These are phyloP conservation scores for Natator depressus DNA, from an alignment of 2,113 vertebrate genomes.

Conservation along the genomic window DNA sequence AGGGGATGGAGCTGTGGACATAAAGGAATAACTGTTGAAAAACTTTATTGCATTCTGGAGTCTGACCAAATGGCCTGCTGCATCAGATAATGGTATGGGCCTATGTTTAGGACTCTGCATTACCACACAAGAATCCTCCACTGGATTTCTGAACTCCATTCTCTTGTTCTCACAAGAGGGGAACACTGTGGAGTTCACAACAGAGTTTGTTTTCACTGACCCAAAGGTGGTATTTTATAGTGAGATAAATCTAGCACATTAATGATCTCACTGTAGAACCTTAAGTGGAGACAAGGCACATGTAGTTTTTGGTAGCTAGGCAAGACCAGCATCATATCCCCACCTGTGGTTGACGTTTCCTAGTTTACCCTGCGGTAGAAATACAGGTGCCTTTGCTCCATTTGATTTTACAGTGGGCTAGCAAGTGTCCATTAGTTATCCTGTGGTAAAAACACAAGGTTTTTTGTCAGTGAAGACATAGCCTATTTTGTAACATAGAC, in stretches of 20 bases:
- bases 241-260: not conserved
- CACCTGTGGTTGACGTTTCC: not conserved
- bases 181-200: not conserved
- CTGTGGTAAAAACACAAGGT: not conserved
- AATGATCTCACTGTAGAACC: not conserved
- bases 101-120: not conserved
- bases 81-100: not conserved
- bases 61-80: not conserved
- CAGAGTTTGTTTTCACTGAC: not conserved
- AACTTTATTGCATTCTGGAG: not conserved
- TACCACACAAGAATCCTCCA: not conserved
- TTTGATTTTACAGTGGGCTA: not conserved
- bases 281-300: not conserved
- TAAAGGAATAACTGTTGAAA: not conserved
- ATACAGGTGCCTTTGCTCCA: not conserved
- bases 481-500: not conserved
- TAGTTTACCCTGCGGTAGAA: not conserved
- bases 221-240: not conserved
- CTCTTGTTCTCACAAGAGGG: not conserved
- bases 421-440: not conserved
- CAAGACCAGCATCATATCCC: not conserved
- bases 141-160: conserved; percentile 47
- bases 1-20: not conserved
- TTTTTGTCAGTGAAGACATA: not conserved
- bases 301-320: not conserved